Conservation (phyloP, 35 echinoderm and acorn worm genomes). For the Patiria miniata region DNA sequence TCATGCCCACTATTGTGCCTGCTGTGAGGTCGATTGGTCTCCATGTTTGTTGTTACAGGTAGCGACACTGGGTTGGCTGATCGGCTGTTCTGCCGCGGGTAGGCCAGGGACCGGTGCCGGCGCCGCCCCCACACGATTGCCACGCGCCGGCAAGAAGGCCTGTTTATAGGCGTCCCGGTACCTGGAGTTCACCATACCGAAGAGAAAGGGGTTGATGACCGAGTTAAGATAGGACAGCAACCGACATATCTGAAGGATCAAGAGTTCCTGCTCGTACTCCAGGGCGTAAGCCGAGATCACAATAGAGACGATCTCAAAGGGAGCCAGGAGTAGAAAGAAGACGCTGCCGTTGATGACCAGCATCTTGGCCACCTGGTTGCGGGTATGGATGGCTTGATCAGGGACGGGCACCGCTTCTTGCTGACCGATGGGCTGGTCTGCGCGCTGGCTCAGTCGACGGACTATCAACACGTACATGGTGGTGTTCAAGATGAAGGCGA, state of each 20-base stretch:
- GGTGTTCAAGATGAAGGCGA: conserved; percentile 9
- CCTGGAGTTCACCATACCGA: not conserved
- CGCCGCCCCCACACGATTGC: not conserved
- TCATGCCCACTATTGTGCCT: too few species aligned
- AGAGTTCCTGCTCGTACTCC: not conserved
- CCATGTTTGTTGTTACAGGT: too few species aligned
- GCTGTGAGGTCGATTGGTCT: too few species aligned
- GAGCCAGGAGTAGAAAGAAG: conserved; percentile 12
- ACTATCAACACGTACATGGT: conserved; percentile 52
- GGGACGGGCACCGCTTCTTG: conserved; percentile 11
- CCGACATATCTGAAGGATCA: not conserved
- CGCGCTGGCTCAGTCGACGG: conserved; percentile 27
- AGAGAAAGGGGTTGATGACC: conserved; percentile 28
- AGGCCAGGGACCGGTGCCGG: not conserved
- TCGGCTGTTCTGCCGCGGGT: too few species aligned
- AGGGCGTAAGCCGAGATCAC: not conserved
- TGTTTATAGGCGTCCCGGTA: conserved; percentile 34
- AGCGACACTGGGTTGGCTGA: too few species aligned
- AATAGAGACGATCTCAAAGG: conserved; percentile 2
- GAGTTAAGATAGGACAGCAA: conserved; percentile 31
- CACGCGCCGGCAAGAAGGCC: not conserved
- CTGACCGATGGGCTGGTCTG: conserved; percentile 27
- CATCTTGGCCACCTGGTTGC: conserved; percentile 79
- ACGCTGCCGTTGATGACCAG: conserved; percentile 56
- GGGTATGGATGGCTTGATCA: conserved; percentile 41